Conservation (phyloP, 2,888 invertebrate species). For the Agrochola lota region DNA sequence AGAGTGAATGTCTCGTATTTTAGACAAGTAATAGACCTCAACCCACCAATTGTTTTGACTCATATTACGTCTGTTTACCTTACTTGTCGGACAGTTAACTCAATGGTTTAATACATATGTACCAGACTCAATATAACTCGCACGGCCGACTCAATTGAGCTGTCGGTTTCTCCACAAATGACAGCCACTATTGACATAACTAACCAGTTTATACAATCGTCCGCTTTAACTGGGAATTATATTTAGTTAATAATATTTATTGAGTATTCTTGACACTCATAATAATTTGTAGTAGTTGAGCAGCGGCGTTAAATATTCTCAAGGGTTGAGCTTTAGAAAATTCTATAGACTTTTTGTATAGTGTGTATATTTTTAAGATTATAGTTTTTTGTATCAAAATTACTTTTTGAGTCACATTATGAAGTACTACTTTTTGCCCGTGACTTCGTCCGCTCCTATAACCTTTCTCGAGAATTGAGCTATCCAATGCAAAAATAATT, state of each 20-base stretch:
- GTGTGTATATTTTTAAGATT: no score
- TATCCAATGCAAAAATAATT: no score
- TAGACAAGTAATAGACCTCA: conserved; percentile 1
- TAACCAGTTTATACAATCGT: conserved; percentile 52
- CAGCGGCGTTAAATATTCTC: neutral
- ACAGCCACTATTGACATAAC: conserved; percentile 45
- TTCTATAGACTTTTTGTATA: neutral
- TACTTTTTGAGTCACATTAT: no score
- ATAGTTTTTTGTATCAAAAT: no score
- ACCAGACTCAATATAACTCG: conserved; percentile 36
- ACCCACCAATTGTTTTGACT: conserved; percentile 34
- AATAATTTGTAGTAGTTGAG: conserved; percentile 26
- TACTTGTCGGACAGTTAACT: conserved; percentile 28
- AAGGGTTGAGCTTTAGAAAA: neutral
- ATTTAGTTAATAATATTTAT: conserved; percentile 39
- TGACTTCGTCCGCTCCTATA: no score
- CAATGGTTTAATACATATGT: conserved; percentile 52
- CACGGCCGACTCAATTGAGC: conserved; percentile 51
- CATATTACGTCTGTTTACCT: conserved; percentile 32
- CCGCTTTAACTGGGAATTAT: conserved; percentile 29
- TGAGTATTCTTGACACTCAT: conserved; percentile 24
- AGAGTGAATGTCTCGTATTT: neutral
- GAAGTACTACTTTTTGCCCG: no score
- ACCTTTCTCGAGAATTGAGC: no score
- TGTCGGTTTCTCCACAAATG: conserved; percentile 50